Evolutionary conservation across 2,888 invertebrate species (phyloP).

Genomic region (Lagria hirta): DNA sequence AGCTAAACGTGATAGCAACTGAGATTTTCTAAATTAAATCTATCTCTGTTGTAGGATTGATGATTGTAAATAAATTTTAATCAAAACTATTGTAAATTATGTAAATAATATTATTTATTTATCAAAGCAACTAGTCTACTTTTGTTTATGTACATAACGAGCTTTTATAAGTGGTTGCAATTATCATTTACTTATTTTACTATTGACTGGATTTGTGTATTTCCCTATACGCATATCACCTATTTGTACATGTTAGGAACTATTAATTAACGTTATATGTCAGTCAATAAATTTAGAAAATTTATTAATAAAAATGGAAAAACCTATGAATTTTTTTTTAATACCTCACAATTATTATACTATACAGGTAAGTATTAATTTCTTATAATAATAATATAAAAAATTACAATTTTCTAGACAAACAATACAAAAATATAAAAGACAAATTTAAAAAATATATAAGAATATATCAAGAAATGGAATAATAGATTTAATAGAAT

Average conservation of each 20-base stretch:
- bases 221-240: slow-evolving; percentile 48
- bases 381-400: too few species aligned
- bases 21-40: slow-evolving; percentile 41
- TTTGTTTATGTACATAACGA: slow-evolving; percentile 34
- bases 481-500: too few species aligned
- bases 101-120: slow-evolving; percentile 43
- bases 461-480: too few species aligned
- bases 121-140: slow-evolving; percentile 45
- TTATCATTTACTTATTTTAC: slow-evolving; percentile 40
- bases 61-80: slow-evolving; percentile 27
- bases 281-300: slow-evolving; percentile 50
- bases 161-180: slow-evolving; percentile 37
- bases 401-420: too few species aligned
- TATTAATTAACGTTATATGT: slow-evolving; percentile 41
- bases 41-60: slow-evolving; percentile 40
- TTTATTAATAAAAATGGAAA: slow-evolving; percentile 41
- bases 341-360: too few species aligned
- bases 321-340: background rate
- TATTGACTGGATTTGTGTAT: slow-evolving; percentile 46
- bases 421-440: too few species aligned
- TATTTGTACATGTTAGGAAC: slow-evolving; percentile 49
- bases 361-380: too few species aligned
- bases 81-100: slow-evolving; percentile 34
- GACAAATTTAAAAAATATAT: too few species aligned
- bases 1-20: slow-evolving; percentile 45